These are phyloP conservation scores for Melieria crassipennis DNA, from an alignment of 2,888 invertebrate species.

Conservation along the genomic window DNA sequence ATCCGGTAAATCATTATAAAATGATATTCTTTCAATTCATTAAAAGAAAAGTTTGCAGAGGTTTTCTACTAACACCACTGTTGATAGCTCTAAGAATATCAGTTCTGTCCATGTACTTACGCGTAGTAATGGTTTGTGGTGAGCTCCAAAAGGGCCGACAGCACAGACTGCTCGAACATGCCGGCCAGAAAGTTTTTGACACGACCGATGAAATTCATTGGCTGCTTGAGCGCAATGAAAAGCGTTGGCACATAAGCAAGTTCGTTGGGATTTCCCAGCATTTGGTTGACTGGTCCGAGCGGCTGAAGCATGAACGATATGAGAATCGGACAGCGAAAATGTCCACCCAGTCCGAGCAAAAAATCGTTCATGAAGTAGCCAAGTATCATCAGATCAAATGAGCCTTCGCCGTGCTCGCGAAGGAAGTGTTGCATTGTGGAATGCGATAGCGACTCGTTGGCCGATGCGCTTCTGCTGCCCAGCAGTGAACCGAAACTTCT, in stretches of 20 bases:
- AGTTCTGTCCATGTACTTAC: conserved; percentile 59
- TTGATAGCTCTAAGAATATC: background rate
- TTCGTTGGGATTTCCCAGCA: conserved; percentile 55
- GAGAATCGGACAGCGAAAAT: conserved; percentile 57
- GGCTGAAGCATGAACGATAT: conserved; percentile 51
- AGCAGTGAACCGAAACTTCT: conserved; percentile 34
- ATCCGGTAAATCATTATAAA: too few species aligned
- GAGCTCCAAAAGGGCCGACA: conserved; percentile 19
- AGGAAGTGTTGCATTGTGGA: conserved; percentile 44
- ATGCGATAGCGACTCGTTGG: conserved; percentile 40
- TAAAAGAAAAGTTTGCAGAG: too few species aligned
- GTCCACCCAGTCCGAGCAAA: conserved; percentile 57
- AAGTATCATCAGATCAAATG: conserved; percentile 56
- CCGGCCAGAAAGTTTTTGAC: conserved; percentile 44
- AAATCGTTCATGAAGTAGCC: conserved; percentile 58
- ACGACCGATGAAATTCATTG: conserved; percentile 45
- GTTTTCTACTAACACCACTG: too few species aligned
- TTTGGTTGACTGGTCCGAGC: conserved; percentile 41
- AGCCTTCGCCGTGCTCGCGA: conserved; percentile 39
- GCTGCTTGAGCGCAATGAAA: conserved; percentile 40
- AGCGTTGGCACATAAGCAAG: conserved; percentile 49
- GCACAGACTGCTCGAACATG: conserved; percentile 21
- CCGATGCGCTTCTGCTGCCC: background rate
- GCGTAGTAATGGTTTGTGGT: conserved; percentile 25
- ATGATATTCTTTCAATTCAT: too few species aligned